These are phyloP conservation scores for Cuculus canorus DNA, from an alignment of 2,797 vertebrate species.

Conservation along the genomic window DNA sequence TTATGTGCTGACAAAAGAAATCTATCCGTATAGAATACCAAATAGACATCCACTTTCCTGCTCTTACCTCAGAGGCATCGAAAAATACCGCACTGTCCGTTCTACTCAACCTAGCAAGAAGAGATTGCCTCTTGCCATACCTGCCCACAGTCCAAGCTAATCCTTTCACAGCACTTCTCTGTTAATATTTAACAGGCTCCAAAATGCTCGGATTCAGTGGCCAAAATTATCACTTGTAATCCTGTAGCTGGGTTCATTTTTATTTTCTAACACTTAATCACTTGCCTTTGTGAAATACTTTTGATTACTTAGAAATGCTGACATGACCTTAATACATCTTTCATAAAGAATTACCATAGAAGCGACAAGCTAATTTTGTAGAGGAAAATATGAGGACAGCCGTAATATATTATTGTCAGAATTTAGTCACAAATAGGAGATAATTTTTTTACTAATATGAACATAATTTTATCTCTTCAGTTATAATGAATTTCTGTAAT, in stretches of 20 bases:
- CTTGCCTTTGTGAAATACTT: constrained; percentile 23
- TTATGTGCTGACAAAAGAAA: not conserved
- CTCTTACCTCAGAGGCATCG: not conserved
- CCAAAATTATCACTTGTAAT: not conserved
- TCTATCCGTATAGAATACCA: not conserved
- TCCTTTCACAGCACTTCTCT: not conserved
- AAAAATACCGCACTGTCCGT: not conserved
- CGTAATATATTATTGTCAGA: not conserved
- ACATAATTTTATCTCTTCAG: not conserved
- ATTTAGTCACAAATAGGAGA: not conserved
- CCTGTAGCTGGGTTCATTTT: not conserved
- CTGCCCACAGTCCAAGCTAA: not conserved
- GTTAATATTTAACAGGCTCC: not conserved
- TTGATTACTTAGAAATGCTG: constrained; percentile 34
- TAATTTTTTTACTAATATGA: not conserved
- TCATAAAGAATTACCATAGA: not conserved
- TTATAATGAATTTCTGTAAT: not conserved
- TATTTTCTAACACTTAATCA: not conserved
- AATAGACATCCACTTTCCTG: not conserved
- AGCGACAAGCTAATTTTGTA: constrained; percentile 15
- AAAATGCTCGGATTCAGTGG: not conserved
- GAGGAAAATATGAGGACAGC: not conserved
- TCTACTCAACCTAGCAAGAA: not conserved
- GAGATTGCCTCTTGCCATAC: not conserved
- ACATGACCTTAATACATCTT: constrained; percentile 4